Conservation (phyloP, 2,888 invertebrate species). For the Pyrochroa serraticornis region DNA sequence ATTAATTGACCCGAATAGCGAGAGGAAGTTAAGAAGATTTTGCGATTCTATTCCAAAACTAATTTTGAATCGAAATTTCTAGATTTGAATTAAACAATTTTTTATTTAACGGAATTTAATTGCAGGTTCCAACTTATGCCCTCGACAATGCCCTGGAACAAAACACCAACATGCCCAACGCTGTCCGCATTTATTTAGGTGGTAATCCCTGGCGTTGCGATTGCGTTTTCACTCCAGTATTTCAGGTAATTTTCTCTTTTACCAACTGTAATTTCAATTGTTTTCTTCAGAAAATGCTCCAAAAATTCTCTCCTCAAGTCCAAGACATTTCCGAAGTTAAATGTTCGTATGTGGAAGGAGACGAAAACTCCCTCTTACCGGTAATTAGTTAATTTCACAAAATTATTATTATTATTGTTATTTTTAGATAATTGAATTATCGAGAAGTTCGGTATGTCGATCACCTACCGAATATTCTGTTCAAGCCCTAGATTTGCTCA, state of each 20-base stretch:
- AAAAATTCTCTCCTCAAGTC: conserved; percentile 73
- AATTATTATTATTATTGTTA: conserved; percentile 1
- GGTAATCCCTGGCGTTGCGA: conserved; percentile 85
- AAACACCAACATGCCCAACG: conserved; percentile 75
- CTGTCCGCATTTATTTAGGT: conserved; percentile 72
- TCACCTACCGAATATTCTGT: conserved; percentile 62
- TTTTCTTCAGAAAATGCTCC: conserved; percentile 59
- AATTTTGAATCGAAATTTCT: too few species aligned
- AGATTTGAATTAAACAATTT: neutral
- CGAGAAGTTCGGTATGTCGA: conserved; percentile 73
- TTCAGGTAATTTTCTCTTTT: conserved; percentile 63
- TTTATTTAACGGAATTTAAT: conserved; percentile 31
- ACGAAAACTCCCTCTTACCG: conserved; percentile 67
- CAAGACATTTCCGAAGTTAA: conserved; percentile 72
- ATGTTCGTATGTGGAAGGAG: conserved; percentile 69
- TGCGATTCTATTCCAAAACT: too few species aligned
- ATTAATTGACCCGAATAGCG: too few species aligned
- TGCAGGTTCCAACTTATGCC: conserved; percentile 79
- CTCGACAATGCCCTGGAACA: conserved; percentile 78
- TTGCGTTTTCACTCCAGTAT: conserved; percentile 78
- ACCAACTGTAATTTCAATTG: neutral
- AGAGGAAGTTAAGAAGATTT: too few species aligned
- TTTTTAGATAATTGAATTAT: conserved; percentile 71
- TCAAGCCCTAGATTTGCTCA: conserved; percentile 74
- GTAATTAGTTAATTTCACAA: conserved; percentile 55